Evolutionary conservation across 2,113 vertebrate genomes (phyloP), one percentile per base, ranked within the genome.

Genomic region (Trachemys scripta): DNA sequence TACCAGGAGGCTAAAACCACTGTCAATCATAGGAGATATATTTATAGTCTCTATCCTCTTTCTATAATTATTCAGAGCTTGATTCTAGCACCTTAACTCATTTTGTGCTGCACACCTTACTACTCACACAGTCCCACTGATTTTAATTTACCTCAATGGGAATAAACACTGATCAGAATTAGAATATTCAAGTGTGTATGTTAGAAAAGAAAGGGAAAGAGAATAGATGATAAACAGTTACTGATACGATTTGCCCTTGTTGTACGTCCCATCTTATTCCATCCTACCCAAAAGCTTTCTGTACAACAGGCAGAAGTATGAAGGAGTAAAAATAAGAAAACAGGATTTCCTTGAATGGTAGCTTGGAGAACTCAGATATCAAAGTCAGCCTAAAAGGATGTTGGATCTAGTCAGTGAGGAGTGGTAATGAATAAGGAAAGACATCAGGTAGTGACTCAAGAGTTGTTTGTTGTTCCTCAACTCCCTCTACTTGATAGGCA

Each of bases 11-110:
- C 93, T 38, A 97, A 97, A 96, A 81, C 79, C 96, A 97, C 94
- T 98, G 96, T 97, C 97, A 97, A 98, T 94, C 97, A 97, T 97
- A 97, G 96, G 96, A 93, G n/a, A 97, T 90, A 84, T 87, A 78
- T 89, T 72, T 83, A 86, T 10, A 87, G 9, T 9, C 78, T 93
- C 47, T 54, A 72, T 89, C 50, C 49, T 80, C 29, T 87, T 38
- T 24, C 47, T 50, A 19, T 65, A 85, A 24, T 47, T 78, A 47
- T 62, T 49, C 57, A 65, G 25, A 29, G 5, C 47, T 35, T 10
- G 10, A 84, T 51, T 92, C 62, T 92, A 78, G 38, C 90, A 93
- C 42, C 45, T 92, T 54, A 93, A 86, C 54, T 29, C 54, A 76
- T 83, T 20, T 72, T 96, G 47, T 45, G 69, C 94, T 27, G 76